These are phyloP conservation scores for Spisula subtruncata DNA, from an alignment of 2,888 invertebrate genomes.

Conservation along the genomic window DNA sequence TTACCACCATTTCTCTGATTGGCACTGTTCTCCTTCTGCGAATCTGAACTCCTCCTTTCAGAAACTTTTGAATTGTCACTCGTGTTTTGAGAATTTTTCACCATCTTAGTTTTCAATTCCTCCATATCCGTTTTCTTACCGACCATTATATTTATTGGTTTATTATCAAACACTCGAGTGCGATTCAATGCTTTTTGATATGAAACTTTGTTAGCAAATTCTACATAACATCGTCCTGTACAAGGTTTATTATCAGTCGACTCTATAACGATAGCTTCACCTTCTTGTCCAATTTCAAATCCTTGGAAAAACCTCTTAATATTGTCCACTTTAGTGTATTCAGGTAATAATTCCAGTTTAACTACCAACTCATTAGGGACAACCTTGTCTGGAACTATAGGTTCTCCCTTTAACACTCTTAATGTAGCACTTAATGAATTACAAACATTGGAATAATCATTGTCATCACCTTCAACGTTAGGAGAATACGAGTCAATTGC, in stretches of 20 bases:
- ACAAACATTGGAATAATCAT: slow-evolving; percentile 50
- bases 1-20: not conserved
- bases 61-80: slow-evolving; percentile 28
- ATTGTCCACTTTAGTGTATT: slow-evolving; percentile 89
- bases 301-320: slow-evolving; percentile 98
- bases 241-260: slow-evolving; percentile 80
- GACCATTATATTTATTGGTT: slow-evolving; percentile 73
- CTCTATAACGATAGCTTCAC: slow-evolving; percentile 90
- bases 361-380: slow-evolving; percentile 61
- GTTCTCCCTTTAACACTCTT: slow-evolving; percentile 59
- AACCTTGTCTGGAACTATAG: not conserved
- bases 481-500: slow-evolving; percentile 90
- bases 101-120: slow-evolving; percentile 68
- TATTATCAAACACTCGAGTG: slow-evolving; percentile 85
- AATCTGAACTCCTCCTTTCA: slow-evolving; percentile 31
- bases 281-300: slow-evolving; percentile 91
- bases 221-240: slow-evolving; percentile 93
- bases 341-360: slow-evolving; percentile 76
- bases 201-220: slow-evolving; percentile 93
- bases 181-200: slow-evolving; percentile 92
- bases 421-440: slow-evolving; percentile 64
- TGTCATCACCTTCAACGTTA: slow-evolving; percentile 43
- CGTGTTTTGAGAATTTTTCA: slow-evolving; percentile 13
- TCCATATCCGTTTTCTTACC: slow-evolving; percentile 76
- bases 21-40: not conserved